Conservation (phyloP, 2,888 invertebrate species). For the Fissipunctia ypsillon region DNA sequence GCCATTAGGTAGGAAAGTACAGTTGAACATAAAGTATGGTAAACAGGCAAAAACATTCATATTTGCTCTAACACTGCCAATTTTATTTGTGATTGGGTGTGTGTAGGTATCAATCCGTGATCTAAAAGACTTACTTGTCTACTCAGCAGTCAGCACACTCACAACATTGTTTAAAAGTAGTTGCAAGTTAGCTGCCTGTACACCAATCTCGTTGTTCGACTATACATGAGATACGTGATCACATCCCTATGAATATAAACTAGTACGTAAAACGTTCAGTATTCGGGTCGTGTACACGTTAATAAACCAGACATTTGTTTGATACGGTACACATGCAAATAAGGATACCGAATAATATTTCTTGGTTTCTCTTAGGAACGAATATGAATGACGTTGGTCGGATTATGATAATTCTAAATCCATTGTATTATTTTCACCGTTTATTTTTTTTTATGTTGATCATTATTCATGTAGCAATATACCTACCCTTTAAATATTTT, state of each 20-base stretch:
- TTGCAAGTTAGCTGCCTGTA: neutral
- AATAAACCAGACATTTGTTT: conserved; percentile 69
- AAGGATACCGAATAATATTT: conserved; percentile 57
- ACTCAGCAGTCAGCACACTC: neutral
- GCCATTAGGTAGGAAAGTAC: conserved; percentile 39
- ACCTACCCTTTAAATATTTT: neutral
- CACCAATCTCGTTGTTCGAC: conserved; percentile 8
- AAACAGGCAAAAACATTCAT: neutral
- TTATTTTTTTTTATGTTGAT: neutral
- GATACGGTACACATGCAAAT: conserved; percentile 65
- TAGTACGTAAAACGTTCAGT: conserved; percentile 57
- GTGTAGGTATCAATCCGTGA: too few species aligned
- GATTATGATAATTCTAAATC: conserved; percentile 27
- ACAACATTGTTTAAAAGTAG: neutral
- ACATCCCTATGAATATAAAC: conserved; percentile 59
- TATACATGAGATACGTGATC: conserved; percentile 61
- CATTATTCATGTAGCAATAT: neutral
- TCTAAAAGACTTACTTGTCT: neutral
- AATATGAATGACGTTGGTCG: conserved; percentile 30
- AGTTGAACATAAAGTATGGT: neutral
- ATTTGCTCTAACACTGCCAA: neutral
- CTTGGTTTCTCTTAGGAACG: conserved; percentile 28
- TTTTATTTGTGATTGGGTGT: neutral
- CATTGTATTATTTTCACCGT: neutral
- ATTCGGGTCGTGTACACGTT: conserved; percentile 63